These are phyloP conservation scores for Botia kubotai DNA, from an alignment of 2,797 vertebrate species.

Conservation along the genomic window DNA sequence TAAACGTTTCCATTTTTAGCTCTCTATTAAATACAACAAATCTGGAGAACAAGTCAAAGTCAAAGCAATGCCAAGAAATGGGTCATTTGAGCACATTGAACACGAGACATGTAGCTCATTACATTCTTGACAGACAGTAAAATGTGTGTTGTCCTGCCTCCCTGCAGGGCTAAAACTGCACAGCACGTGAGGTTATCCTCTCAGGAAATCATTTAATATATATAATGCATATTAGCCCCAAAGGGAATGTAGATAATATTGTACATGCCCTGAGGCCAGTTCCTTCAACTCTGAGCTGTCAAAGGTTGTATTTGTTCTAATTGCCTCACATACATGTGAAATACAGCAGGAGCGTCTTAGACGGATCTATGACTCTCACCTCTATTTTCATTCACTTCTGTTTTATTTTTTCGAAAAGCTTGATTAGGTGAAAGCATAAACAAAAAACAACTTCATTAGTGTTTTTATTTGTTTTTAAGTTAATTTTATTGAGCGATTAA, in stretches of 20 bases:
- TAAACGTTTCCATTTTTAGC: constrained; percentile 32
- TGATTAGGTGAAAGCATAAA: no score
- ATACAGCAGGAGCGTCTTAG: constrained; percentile 16
- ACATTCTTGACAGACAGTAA: constrained; percentile 36
- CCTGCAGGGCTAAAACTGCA: constrained; percentile 33
- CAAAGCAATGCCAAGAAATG: constrained; percentile 42
- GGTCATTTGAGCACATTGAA: constrained; percentile 3
- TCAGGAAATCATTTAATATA: no score
- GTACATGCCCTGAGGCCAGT: background rate
- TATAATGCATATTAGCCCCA: background rate
- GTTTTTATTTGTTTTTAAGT: background rate
- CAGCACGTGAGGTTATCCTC: background rate
- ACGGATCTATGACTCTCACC: background rate
- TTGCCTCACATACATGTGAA: constrained; percentile 22
- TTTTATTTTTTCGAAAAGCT: no score
- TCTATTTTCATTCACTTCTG: no score
- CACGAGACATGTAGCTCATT: constrained; percentile 19
- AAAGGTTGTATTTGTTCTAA: constrained; percentile 12
- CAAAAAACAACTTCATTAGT: no score
- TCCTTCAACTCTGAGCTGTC: constrained; percentile 29
- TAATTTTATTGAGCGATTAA: background rate
- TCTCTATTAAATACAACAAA: constrained; percentile 1
- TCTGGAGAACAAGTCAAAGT: constrained; percentile 18
- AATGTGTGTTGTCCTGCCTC: constrained; percentile 15
- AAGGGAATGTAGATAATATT: constrained; percentile 35